Conservation (phyloP, 1,140 invertebrate genomes). For the Trachymyrmex cornetzi region DNA sequence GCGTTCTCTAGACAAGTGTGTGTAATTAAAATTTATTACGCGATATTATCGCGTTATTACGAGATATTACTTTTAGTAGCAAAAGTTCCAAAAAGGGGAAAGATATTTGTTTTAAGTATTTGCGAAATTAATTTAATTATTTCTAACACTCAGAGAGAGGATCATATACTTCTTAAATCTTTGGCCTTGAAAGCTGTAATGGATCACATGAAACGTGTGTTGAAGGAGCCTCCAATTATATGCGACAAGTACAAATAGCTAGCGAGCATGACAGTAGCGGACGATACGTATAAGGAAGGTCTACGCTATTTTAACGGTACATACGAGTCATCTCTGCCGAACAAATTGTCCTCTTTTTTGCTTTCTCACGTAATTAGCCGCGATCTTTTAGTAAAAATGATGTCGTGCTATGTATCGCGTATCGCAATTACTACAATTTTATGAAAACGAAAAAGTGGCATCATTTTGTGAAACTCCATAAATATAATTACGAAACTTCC, state of each 20-base stretch:
- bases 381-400: constrained; percentile 46
- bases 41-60: background rate
- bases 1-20: background rate
- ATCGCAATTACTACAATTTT: background rate
- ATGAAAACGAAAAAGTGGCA: constrained; percentile 13
- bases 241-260: constrained; percentile 60
- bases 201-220: background rate
- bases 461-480: background rate
- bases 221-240: constrained; percentile 50
- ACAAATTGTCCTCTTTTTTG: constrained; percentile 63
- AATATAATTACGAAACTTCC: background rate
- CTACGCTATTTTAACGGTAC: constrained; percentile 59
- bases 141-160: background rate
- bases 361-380: constrained; percentile 52
- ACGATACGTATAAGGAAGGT: constrained; percentile 59
- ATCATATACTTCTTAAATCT: constrained; percentile 13
- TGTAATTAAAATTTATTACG: constrained; percentile 23
- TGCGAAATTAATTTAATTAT: background rate
- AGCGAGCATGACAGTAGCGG: constrained; percentile 55
- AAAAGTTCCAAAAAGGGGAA: background rate
- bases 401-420: background rate
- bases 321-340: constrained; percentile 40
- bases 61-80: background rate
- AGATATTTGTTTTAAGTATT: background rate
- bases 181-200: constrained; percentile 26